Percentiles rank a stretch among this genome's conserved stretches.
These are phyloP conservation scores for Periphyllus acericola DNA, from an alignment of 2,888 invertebrate species.

Conservation along the genomic window DNA sequence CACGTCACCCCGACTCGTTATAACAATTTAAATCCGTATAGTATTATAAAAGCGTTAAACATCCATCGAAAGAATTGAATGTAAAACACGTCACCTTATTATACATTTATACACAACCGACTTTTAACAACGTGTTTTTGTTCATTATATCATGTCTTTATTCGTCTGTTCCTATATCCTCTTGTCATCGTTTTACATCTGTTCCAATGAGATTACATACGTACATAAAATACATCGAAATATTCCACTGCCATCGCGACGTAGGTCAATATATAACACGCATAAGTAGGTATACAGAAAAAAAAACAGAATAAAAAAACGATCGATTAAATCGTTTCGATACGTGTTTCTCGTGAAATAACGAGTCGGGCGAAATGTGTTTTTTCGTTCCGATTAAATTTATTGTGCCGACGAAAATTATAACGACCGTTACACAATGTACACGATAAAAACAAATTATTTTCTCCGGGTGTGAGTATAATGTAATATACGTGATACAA, in stretches of 20 bases:
- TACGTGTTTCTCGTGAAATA: not conserved
- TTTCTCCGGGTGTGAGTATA: not conserved
- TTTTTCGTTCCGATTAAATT: not conserved
- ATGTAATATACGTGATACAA: not conserved
- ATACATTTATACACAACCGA: not conserved
- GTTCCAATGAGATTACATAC: constrained; percentile 32
- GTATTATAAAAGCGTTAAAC: constrained; percentile 18
- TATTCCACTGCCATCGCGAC: not conserved
- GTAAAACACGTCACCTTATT: constrained; percentile 41
- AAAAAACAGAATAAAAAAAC: not conserved
- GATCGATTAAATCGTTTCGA: not conserved
- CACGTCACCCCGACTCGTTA: no score
- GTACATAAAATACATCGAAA: not conserved
- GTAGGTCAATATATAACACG: not conserved
- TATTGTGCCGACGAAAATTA: not conserved
- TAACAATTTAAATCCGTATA: constrained; percentile 21
- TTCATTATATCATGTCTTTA: constrained; percentile 1
- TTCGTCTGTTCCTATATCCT: not conserved
- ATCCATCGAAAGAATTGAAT: constrained; percentile 29
- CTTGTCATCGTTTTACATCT: constrained; percentile 39
- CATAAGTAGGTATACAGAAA: not conserved
- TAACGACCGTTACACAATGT: not conserved
- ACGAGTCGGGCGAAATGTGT: not conserved
- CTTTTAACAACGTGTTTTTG: constrained; percentile 44
- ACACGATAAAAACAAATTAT: constrained; percentile 9